Evolutionary conservation across 2,113 vertebrate species (phyloP), one percentile per base, ranked within the genome.

Genomic region (Phaethon lepturus): DNA sequence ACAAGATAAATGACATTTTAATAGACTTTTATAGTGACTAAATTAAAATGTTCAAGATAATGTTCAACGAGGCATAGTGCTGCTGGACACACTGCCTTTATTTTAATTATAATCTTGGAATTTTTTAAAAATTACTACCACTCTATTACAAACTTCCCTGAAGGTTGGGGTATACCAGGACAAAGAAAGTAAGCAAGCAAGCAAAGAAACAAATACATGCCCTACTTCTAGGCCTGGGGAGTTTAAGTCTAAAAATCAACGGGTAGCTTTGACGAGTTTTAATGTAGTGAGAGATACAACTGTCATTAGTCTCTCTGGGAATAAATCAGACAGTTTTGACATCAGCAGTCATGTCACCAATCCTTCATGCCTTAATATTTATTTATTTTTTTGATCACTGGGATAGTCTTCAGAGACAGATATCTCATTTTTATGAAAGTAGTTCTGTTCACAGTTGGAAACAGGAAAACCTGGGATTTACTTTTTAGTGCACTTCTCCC

Each of bases 1-100:
- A 50, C 53, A 60, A 68, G 28, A 82, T 25, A 91, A 96, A 85
- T 52, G 22, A 55, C 38, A 38, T 77, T 96, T 92, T 86, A 88
- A 89, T 92, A 83, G 77, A 81, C 74, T 86, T 97, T 93, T 56
- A 84, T 82, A 74, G 50, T 60, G 76, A 78, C 42, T 67, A 68
- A 91, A 97, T 94, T 86, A 83, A 90, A 95, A 74, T 13, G 26
- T 68, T 79, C 42, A 77, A 86, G 87, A 49, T 73, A 95, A 74
- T 86, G 66, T 56, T 95, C 87, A 93, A 94, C 40, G 68, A 95
- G 44, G 60, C 74, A 69, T 28, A 82, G 16, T n/a, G n/a, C 40
- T 93, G 24, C 64, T 74, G 53, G 81, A 24, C 35, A 55, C 23
- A 38, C 52, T 88, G 67, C 20, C 76, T 89, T 78, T 23, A 67